A percentile compares a stretch with the other conserved stretches of the same genome.
Evolutionary conservation across 2,797 vertebrate genomes (phyloP).

Genomic region (Tenualosa ilisha): DNA sequence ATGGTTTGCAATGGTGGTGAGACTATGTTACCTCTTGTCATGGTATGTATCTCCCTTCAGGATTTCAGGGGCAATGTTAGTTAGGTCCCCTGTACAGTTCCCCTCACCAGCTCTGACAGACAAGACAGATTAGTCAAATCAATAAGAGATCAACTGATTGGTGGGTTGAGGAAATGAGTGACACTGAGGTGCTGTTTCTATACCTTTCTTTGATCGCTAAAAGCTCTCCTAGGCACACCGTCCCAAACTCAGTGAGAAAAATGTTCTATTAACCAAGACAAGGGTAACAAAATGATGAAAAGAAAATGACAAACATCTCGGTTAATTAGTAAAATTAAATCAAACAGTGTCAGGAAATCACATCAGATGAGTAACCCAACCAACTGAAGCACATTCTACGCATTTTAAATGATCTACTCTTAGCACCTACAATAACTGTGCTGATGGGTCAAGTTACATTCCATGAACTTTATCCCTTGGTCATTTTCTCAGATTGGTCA

Average conservation of each 20-base stretch:
- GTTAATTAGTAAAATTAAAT: no score
- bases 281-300: neutral
- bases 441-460: no score
- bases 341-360: no score
- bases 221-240: slow-evolving; percentile 19
- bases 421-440: neutral
- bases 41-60: neutral
- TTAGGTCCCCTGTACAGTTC: no score
- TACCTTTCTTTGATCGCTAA: slow-evolving; percentile 26
- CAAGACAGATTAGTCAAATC: no score
- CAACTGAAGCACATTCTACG: no score
- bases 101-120: no score
- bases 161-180: neutral
- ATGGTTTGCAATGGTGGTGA: slow-evolving; percentile 8
- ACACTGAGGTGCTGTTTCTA: neutral
- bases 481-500: neutral
- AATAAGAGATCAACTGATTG: neutral
- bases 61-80: no score
- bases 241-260: slow-evolving; percentile 24
- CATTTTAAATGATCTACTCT: no score
- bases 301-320: neutral
- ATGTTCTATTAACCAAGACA: slow-evolving; percentile 16
- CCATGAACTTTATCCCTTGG: no score
- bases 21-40: neutral
- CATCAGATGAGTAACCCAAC: no score